phyloP scores from a whole-genome alignment of 2,888 invertebrate species.

The Limnephilus lunatus region DNA sequence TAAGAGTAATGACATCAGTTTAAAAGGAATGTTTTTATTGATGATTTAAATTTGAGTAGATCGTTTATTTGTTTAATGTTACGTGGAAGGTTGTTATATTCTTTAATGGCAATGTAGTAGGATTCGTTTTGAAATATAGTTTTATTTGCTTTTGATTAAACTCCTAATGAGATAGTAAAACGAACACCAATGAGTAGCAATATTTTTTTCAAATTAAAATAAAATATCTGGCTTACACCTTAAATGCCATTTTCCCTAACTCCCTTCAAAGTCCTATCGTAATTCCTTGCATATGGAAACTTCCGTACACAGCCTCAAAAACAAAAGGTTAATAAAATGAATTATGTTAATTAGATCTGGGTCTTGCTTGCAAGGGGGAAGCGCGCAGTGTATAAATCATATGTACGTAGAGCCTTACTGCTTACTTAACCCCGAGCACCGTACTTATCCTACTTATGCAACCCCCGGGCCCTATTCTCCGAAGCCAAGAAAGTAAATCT shows the following conservation, averaged over 20 bases:
- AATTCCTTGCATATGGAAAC: constrained; percentile 19
- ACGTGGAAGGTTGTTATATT: too few species aligned
- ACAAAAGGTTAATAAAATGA: constrained; percentile 64
- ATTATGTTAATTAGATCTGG: constrained; percentile 64
- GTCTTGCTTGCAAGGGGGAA: constrained; percentile 47
- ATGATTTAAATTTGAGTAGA: too few species aligned
- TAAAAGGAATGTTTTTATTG: too few species aligned
- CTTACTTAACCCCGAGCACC: constrained; percentile 21
- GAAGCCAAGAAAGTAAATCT: background rate
- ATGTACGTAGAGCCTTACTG: constrained; percentile 35
- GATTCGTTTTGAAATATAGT: too few species aligned
- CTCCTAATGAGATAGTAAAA: too few species aligned
- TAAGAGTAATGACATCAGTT: too few species aligned
- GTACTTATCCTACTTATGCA: constrained; percentile 8
- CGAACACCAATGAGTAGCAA: too few species aligned
- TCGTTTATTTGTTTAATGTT: too few species aligned
- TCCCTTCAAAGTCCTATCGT: background rate
- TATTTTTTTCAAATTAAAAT: too few species aligned
- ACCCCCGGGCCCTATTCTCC: background rate
- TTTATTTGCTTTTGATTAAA: too few species aligned
- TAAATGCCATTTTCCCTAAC: background rate
- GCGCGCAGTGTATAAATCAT: constrained; percentile 39
- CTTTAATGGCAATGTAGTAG: too few species aligned
- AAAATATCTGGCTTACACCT: background rate
- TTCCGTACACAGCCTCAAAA: constrained; percentile 47